Conservation (phyloP, 64 coral and sea anemone genomes). For the Stichodactyla mertensii region DNA sequence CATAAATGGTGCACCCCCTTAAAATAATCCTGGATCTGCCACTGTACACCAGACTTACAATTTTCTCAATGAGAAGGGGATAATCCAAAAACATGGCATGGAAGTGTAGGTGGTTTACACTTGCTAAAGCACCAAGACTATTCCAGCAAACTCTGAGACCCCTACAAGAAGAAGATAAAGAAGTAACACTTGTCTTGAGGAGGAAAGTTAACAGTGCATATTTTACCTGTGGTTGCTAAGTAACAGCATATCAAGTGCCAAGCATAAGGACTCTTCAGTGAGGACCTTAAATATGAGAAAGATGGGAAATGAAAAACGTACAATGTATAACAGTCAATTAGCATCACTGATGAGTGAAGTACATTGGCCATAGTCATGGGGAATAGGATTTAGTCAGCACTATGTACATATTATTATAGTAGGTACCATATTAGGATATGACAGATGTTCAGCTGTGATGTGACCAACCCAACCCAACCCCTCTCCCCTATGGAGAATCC, state of each 20-base stretch:
- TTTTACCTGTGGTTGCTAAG: constrained; percentile 43
- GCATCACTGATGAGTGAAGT: too few relatives aligned
- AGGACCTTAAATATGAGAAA: background rate
- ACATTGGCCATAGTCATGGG: too few relatives aligned
- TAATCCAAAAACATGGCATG: constrained; percentile 42
- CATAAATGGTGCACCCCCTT: too few relatives aligned
- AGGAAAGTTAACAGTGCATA: background rate
- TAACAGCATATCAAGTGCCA: constrained; percentile 30
- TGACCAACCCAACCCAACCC: too few relatives aligned
- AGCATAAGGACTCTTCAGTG: constrained; percentile 16
- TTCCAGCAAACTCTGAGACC: constrained; percentile 45
- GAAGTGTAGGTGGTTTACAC: constrained; percentile 52
- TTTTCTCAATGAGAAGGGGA: constrained; percentile 28
- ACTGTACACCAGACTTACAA: background rate
- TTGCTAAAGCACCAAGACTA: constrained; percentile 50
- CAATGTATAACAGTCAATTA: background rate
- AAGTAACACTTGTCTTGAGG: background rate
- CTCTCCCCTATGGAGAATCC: too few relatives aligned
- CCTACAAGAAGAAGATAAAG: constrained; percentile 4
- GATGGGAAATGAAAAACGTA: background rate
- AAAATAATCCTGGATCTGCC: too few relatives aligned
- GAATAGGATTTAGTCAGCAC: too few relatives aligned
- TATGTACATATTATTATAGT: too few relatives aligned
- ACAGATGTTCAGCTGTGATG: too few relatives aligned
- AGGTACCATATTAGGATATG: too few relatives aligned